Base-by-base conservation (phyloP, 2,888 invertebrate genomes). In the Calameuta filiformis region DNA sequence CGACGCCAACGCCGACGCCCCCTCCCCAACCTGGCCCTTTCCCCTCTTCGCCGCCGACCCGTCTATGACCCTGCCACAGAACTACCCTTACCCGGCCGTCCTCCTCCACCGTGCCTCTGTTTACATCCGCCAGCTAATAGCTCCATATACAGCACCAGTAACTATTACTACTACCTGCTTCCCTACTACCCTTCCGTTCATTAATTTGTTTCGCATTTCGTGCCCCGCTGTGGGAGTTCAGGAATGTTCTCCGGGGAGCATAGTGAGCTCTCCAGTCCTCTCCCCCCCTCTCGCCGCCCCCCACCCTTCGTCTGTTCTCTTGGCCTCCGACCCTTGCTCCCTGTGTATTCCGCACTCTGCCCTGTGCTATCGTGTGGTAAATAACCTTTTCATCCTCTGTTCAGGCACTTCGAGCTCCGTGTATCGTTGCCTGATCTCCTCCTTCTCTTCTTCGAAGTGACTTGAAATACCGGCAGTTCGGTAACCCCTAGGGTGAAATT, bases 61-160 rank as follows among this genome's bases (percentile, higher is more conserved):
- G 71, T 71, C 71, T 33, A 56, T 56, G 40, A 34, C 71, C 71
- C 33, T 33, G 71, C 33, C 11, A 15, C 71, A 15, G 3, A 71
- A 71, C 71, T 71, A 4, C 30, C 31, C 71, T 71, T 31, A 56
- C 71, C 71, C 30, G 12, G 71, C 71, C 30, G 30, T 9, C 37
- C 37, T 35, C 35, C 74, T 76, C 40, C 69, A 68, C 76, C 76
- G 76, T 68, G 31, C 78, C 83, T 80, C 83, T 86, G 86, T 87
- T 87, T 87, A 87, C 87, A 85, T 87, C 86, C 86, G 83, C 83
- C 77, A 85, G 83, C 85, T 87, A 87, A 87, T 87, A 87, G 86
- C 86, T 82, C 77, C 81, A 79, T 84, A 83, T 80, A 85, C 82
- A 81, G 78, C 77, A 74, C 82, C 68, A 40, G 40, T 40, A 40